phyloP scores from a whole-genome alignment of 2,888 invertebrate genomes.

The Melolontha melolontha region DNA sequence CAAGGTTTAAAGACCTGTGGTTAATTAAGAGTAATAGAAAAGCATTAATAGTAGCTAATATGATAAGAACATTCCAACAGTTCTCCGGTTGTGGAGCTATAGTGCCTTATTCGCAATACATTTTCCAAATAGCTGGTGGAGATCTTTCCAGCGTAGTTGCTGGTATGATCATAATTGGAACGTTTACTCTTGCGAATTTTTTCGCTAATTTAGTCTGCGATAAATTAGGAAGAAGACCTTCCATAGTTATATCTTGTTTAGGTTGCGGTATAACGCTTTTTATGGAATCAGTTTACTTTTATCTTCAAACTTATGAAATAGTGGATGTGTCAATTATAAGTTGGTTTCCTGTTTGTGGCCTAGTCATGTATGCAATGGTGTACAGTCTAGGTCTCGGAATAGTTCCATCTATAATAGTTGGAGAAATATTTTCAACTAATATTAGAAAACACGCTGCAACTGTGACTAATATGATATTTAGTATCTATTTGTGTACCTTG shows the following conservation, averaged over 20 bases:
- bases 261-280: constrained; percentile 50
- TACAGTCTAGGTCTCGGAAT: constrained; percentile 54
- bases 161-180: constrained; percentile 54
- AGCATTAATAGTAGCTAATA: constrained; percentile 53
- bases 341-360: constrained; percentile 58
- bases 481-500: constrained; percentile 48
- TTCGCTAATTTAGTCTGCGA: constrained; percentile 48
- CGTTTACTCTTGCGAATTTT: constrained; percentile 44
- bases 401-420: constrained; percentile 57
- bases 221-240: constrained; percentile 49
- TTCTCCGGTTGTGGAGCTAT: constrained; percentile 56
- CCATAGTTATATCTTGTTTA: constrained; percentile 51
- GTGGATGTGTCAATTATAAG: constrained; percentile 49
- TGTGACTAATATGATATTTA: constrained; percentile 54
- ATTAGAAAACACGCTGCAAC: constrained; percentile 57
- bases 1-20: constrained; percentile 55
- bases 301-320: constrained; percentile 48
- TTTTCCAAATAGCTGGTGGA: constrained; percentile 60
- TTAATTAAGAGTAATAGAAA: constrained; percentile 55
- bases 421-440: constrained; percentile 57
- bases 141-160: constrained; percentile 54
- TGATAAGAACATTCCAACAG: constrained; percentile 55
- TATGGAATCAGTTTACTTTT: constrained; percentile 54
- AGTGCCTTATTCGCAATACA: constrained; percentile 55
- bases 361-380: constrained; percentile 54